Base-by-base conservation (phyloP, 2,113 vertebrate genomes). In the Sminthopsis crassicaudata region DNA sequence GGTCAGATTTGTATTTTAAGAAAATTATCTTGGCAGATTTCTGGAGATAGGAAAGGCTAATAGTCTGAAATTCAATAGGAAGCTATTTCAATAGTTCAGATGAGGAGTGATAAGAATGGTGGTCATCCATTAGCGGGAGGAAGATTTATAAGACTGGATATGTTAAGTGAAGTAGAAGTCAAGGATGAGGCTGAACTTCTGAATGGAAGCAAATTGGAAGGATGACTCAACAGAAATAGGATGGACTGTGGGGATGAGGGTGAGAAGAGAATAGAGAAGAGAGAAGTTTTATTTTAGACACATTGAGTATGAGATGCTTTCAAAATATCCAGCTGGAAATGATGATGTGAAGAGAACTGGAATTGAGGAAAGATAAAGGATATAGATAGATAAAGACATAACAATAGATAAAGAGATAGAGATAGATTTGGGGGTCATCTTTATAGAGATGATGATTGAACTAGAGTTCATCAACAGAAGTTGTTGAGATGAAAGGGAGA, bases 211-310 rank as follows among this genome's bases (percentile, higher is more conserved):
- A 14, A 27, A 27, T 36, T 36, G 57, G 57, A 36, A 67, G 11
- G 57, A 36, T 67, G 57, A 14, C 57, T 67, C 57, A 14, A 67
- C 57, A 67, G 27, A 67, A 67, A 14, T 14, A 55, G 54, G 54
- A 25, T 55, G 54, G 25, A 25, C 54, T 55, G 24, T 55, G 24
- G 8, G 26, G 3, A 30, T 23, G 42, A 3, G 60, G 26, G 12
- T 92, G 7, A 54, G 51, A 3, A 8, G 9, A 91, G 50, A 9
- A n/a, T 16, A 48, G 27, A 92, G 55, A 92, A 30, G 50, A 26
- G 55, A 4, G 0, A 24, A 60, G 46, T 46, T 93, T 96, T 96
- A 90, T 76, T 91, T 84, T 92, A 46, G 76, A 76, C 57, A 67
- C 36, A 67, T 36, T 67, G 27, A 67, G 3, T 67, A 36, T 67